Evolutionary conservation across 2,888 invertebrate genomes (phyloP), one percentile per base, ranked within the genome.

Genomic region (Protonemura montana): DNA sequence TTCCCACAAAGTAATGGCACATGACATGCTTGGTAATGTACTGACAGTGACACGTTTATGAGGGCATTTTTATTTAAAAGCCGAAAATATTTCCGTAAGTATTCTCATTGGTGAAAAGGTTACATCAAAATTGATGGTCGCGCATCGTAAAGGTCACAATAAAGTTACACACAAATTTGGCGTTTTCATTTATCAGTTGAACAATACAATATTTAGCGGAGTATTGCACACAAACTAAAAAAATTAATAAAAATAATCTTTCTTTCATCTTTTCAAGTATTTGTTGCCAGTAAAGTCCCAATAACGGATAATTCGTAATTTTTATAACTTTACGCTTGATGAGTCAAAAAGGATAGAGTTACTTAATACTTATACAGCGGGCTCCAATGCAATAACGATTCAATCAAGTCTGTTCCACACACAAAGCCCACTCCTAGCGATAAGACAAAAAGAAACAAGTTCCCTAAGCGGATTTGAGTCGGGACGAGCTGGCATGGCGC

Each of bases 401-500:
- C 84, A 84, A 84, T 84, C 84, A 59, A 29, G 28, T 28, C 7
- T 84, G 84, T 26, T 84, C 84, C 59, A 59, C 59, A 76, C 59
- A 27, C 84, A 84, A 84, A 84, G 84, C 7, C 82, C 25, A 26
- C 41, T 82, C 0, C 35, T 35, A 41, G 82, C 35, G 41, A 26
- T 41, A 59, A 84, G 84, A 84, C 59, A 59, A 76, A 59, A 30
- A 81, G 30, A 84, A 84, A 84, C 26, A 84, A 84, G 84, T 84
- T 84, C 28, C 21, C 84, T 84, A 84, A 84, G 84, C 84, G 84
- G 84, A 84, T 84, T 84, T 27, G 76, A 10, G 84, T 28, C 84
- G 42, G 21, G 76, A 59, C 42, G 25, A 27, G 27, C 10, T 0
- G 30, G 16, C 28, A 3, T 6, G 78, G 28, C 42, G 42, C 35